A percentile compares a stretch with the other conserved stretches of the same genome.
These are phyloP conservation scores for Chanos chanos DNA, from an alignment of 2,797 vertebrate species.

Conservation along the genomic window DNA sequence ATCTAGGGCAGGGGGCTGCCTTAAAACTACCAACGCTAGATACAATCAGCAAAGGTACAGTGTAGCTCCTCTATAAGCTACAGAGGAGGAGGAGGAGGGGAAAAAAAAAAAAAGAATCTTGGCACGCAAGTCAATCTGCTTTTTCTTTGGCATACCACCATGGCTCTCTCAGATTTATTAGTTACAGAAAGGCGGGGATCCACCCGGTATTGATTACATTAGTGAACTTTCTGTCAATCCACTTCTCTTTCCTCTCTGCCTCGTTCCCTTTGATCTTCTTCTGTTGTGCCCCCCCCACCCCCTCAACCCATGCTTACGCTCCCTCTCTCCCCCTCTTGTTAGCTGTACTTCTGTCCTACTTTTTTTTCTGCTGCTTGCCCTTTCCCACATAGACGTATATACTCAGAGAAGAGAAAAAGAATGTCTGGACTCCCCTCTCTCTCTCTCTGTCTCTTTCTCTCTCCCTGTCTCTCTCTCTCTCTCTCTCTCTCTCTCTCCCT, in stretches of 20 bases:
- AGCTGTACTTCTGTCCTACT: not conserved
- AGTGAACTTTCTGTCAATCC: conserved; percentile 28
- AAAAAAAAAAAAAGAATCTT: conserved; percentile 12
- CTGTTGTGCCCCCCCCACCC: too few species aligned
- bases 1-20: not conserved
- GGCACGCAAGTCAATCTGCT: conserved; percentile 27
- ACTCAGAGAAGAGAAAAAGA: too few species aligned
- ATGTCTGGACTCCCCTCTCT: not conserved
- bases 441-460: conserved; percentile 6
- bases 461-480: not conserved
- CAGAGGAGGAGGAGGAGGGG: not conserved
- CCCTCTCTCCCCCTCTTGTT: too few species aligned
- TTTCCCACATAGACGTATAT: too few species aligned
- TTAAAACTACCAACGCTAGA: not conserved
- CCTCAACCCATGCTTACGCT: too few species aligned
- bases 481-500: not conserved
- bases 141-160: conserved; percentile 25
- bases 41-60: conserved; percentile 14
- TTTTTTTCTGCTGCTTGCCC: conserved; percentile 3
- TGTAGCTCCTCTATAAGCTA: not conserved
- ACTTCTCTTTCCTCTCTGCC: not conserved
- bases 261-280: too few species aligned
- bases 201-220: conserved; percentile 44
- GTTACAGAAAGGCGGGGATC: conserved; percentile 21
- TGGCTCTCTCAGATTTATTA: conserved; percentile 22